Base-by-base conservation (phyloP, 2,888 invertebrate species). In the Selenia dentaria region DNA sequence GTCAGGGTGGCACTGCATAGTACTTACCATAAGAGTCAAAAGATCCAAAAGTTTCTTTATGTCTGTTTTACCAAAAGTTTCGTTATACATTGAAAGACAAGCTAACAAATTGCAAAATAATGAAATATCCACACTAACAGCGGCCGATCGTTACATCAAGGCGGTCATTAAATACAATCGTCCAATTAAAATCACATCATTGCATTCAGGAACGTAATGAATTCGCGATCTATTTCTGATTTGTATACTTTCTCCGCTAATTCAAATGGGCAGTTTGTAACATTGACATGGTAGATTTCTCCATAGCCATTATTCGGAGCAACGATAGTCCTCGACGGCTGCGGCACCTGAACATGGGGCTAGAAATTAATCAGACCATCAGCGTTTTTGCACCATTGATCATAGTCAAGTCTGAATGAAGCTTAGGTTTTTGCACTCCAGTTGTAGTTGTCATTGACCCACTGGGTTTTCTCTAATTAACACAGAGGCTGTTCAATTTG, bases 401-500 rank as follows among this genome's bases (percentile, higher is more conserved):
- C 63, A 57, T 58, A 61, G 59, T 66, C 67, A 61, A 66, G 66
- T 67, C 61, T 74, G 66, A 75, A 65, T 72, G 63, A n/a, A 62
- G 51, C 62, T 67, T 57, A 47, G 51, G 50, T 61, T 74, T 70
- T 76, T 81, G 68, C 39, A 40, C 10, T 36, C 52, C 44, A 50
- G 60, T 64, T 62, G 49, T 41, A 41, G 58, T 72, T 69, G 82
- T 71, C 84, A 85, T 84, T 85, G 85, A 81, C 81, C 81, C 62
- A 74, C 60, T 68, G 47, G 60, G 72, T 73, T 83, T 82, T 83
- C 79, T 76, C 76, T 75, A 76, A 83, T 83, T 79, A 79, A 65
- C 64, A 59, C 61, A 62, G 66, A 78, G 76, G 74, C 59, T 74
- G 63, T 59, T 56, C 54, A 64, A 62, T 69, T 71, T 67, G 61